These are phyloP conservation scores for Lycocerus yunnanus DNA, from an alignment of 2,888 invertebrate genomes.

Conservation along the genomic window DNA sequence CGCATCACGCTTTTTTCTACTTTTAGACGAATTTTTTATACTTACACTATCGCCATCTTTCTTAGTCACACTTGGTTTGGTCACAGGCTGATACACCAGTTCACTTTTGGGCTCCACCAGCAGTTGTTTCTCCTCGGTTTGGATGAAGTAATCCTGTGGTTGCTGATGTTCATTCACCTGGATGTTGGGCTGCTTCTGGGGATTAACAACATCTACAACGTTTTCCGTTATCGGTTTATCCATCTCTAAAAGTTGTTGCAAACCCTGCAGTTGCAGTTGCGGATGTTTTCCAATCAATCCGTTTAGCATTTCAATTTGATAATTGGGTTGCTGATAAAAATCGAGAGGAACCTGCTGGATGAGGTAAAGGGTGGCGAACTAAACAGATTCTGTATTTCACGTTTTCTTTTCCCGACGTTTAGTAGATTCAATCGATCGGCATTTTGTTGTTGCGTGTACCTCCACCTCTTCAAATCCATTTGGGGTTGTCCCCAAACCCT, in stretches of 20 bases:
- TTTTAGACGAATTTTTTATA: neutral
- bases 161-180: conserved; percentile 24
- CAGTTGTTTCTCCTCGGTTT: conserved; percentile 45
- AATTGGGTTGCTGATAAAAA: neutral
- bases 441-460: conserved; percentile 49
- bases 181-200: conserved; percentile 41
- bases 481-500: conserved; percentile 34
- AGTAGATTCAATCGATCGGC: conserved; percentile 34
- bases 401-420: neutral
- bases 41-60: conserved; percentile 3
- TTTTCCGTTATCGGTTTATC: conserved; percentile 57
- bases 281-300: conserved; percentile 59
- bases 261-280: conserved; percentile 58
- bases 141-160: conserved; percentile 26
- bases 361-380: neutral
- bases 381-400: neutral
- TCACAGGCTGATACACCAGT: neutral
- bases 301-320: conserved; percentile 54
- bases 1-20: neutral
- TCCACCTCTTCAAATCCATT: conserved; percentile 44
- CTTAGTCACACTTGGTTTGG: neutral
- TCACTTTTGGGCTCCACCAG: conserved; percentile 33
- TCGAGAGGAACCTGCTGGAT: neutral
- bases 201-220: conserved; percentile 56
- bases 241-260: conserved; percentile 54